Conservation (phyloP, 2,113 vertebrate species). For the Silurus meridionalis region DNA sequence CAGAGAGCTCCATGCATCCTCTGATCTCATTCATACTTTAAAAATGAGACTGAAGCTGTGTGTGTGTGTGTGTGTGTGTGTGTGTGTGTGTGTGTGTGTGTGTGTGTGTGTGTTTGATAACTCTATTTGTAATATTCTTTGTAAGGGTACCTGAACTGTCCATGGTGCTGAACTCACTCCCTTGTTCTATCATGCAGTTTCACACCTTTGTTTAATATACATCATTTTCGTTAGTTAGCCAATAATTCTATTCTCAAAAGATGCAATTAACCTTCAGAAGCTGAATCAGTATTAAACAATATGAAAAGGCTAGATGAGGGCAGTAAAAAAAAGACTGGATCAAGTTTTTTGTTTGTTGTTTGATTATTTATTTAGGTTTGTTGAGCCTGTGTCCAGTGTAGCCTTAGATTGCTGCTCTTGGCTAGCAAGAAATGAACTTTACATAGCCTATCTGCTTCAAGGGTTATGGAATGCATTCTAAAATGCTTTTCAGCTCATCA, state of each 20-base stretch:
- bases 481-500: neutral
- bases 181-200: neutral
- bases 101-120: neutral
- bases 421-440: too few species aligned
- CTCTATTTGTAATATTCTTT: neutral
- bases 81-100: neutral
- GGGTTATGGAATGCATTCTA: neutral
- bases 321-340: neutral
- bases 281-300: neutral
- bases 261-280: neutral
- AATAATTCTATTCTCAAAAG: neutral
- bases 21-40: slow-evolving; percentile 24
- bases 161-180: slow-evolving; percentile 28
- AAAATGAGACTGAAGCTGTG: neutral
- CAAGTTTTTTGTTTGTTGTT: neutral
- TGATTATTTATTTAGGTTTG: neutral
- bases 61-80: neutral
- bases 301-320: neutral
- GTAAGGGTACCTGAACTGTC: slow-evolving; percentile 9
- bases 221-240: neutral
- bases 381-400: neutral
- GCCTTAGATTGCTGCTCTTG: neutral
- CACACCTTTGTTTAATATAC: neutral
- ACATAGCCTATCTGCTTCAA: neutral
- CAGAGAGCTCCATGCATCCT: neutral